Base-by-base conservation (phyloP, 2,888 invertebrate genomes). In the Caenorhabditis macrosperma region DNA sequence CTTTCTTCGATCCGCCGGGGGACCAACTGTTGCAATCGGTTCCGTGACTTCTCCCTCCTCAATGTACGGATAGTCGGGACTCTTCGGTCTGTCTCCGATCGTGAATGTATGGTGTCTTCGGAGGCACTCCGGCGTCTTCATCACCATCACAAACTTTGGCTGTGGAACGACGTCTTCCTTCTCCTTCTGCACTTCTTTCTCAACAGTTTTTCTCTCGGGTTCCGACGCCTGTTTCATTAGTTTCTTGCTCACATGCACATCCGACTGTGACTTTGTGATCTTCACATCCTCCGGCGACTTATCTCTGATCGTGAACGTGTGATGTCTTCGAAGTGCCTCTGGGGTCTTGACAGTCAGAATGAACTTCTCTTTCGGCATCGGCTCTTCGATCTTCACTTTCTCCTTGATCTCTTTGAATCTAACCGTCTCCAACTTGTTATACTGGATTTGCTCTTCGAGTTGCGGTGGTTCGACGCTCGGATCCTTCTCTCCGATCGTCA, bases 11-110 rank as follows among this genome's bases (percentile, higher is more conserved):
- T 83, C 83, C 0, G 82, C 81, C 17, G 66, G 61, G 17, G 84
- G 84, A 41, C 84, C 84, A 10, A 84, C 63, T 0, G 84, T 84
- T 5, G 84, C 84, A 57, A 84, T 78, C 9, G 84, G 84, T 55
- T 84, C 84, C 5, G 84, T 84, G n/a, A 82, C 33, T 59, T 82
- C 82, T 24, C 83, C 80, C 24, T 77, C 81, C 20, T 84, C 84
- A 28, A 84, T 84, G 52, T 69, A 84, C 15, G 84, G 84, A 57
- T 80, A 78, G 61, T 84, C 84, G 4, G 84, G 84, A 12, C 67
- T 76, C 35, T 69, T 71, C 12, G 81, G 76, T 17, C 84, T 48
- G 33, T 84, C 84, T 50, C 84, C 82, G n/a, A 84, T 76, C 12
- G 78, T 82, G 44, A 84, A 84, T 12, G 84, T 84, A 46, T 84